These are phyloP conservation scores for Cistogaster globosa DNA, from an alignment of 2,888 invertebrate genomes.

Conservation along the genomic window DNA sequence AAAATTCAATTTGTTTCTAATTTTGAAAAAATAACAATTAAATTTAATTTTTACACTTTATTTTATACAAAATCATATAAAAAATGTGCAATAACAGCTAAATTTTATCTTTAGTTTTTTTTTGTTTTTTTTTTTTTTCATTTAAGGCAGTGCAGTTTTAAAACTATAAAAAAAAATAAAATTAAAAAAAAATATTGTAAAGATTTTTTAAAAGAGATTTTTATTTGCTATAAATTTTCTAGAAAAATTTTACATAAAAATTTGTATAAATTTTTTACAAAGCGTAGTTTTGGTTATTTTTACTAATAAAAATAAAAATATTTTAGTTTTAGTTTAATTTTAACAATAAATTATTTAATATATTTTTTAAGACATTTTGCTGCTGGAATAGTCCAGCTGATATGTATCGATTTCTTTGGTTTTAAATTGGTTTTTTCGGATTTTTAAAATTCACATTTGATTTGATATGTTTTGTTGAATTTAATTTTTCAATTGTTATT, in stretches of 20 bases:
- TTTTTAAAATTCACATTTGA: conserved; percentile 31
- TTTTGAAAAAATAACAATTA: conserved; percentile 47
- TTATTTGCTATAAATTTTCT: conserved; percentile 37
- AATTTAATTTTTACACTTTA: not conserved
- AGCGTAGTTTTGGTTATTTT: conserved; percentile 27
- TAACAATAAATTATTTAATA: conserved; percentile 52
- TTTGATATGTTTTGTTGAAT: conserved; percentile 71
- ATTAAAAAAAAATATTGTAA: conserved; percentile 14
- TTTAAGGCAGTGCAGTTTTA: conserved; percentile 70
- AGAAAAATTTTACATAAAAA: conserved; percentile 22
- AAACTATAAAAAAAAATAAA: conserved; percentile 35
- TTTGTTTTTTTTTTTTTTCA: conserved; percentile 28
- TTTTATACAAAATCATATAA: conserved; percentile 62
- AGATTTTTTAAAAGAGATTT: conserved; percentile 32
- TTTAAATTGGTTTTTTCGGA: conserved; percentile 59
- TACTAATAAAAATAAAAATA: not conserved
- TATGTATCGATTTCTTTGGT: conserved; percentile 82
- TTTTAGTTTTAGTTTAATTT: not conserved
- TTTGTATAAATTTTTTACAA: conserved; percentile 37
- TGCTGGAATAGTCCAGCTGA: conserved; percentile 76
- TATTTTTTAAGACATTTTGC: conserved; percentile 56
- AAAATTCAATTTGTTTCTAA: conserved; percentile 39
- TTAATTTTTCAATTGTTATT: conserved; percentile 45
- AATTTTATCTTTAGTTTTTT: conserved; percentile 15
- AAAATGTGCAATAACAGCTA: conserved; percentile 59